Conservation (phyloP, 2,888 invertebrate genomes). For the Mechanitis messenoides region DNA sequence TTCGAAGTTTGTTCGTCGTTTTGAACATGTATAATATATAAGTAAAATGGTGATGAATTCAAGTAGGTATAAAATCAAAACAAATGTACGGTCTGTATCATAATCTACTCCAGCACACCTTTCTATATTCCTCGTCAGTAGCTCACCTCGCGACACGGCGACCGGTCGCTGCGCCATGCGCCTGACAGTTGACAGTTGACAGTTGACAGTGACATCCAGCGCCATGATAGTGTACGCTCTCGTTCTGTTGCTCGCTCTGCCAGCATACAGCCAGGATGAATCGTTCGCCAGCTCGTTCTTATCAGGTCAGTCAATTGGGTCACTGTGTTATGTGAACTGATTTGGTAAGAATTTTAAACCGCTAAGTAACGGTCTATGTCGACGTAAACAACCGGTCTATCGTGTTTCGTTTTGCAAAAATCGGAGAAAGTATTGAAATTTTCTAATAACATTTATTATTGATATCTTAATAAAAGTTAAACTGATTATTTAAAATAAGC, state of each 20-base stretch:
- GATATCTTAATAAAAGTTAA: too few species aligned
- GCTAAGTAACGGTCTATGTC: conserved; percentile 13
- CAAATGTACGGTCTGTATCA: neutral
- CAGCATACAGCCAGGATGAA: conserved; percentile 78
- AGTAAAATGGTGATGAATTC: too few species aligned
- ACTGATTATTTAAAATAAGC: too few species aligned
- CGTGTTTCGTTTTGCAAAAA: conserved; percentile 2
- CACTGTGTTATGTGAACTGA: conserved; percentile 25
- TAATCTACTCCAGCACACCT: conserved; percentile 30
- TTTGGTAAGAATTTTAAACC: conserved; percentile 28
- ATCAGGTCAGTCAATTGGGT: conserved; percentile 76
- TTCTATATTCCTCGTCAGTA: conserved; percentile 58
- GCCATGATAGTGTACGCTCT: conserved; percentile 53
- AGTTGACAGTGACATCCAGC: conserved; percentile 38
- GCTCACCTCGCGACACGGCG: conserved; percentile 44
- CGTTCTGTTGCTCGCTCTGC: conserved; percentile 42
- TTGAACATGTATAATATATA: too few species aligned
- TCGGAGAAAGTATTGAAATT: neutral
- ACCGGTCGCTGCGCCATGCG: conserved; percentile 57
- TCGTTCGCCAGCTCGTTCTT: conserved; percentile 89
- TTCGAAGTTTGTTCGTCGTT: too few species aligned
- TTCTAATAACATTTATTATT: too few species aligned
- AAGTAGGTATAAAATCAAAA: too few species aligned
- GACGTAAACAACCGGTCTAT: neutral
- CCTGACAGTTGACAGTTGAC: conserved; percentile 36